These are phyloP conservation scores for Monochamus alternatus DNA, from an alignment of 2,888 invertebrate genomes.

Conservation along the genomic window DNA sequence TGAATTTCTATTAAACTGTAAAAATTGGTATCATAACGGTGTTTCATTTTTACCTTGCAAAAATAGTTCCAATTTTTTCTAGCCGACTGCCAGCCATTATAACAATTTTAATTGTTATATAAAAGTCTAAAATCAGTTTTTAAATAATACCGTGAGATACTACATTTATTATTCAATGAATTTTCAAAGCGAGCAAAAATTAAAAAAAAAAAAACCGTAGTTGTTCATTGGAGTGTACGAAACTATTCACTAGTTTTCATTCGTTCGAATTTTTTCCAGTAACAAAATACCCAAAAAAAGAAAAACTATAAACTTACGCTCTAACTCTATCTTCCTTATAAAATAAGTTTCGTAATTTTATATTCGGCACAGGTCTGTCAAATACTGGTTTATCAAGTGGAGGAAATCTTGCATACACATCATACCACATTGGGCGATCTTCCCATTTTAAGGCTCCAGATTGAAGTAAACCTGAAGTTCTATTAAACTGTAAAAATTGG, in stretches of 20 bases:
- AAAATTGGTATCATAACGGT: conserved; percentile 55
- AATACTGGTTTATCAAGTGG: conserved; percentile 88
- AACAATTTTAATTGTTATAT: too few relatives aligned
- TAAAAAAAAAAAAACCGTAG: too few relatives aligned
- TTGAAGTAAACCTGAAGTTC: conserved; percentile 84
- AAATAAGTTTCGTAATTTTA: conserved; percentile 80
- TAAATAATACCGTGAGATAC: too few relatives aligned
- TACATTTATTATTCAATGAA: too few relatives aligned
- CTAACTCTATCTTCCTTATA: conserved; percentile 88
- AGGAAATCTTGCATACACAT: conserved; percentile 92
- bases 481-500: conserved; percentile 66
- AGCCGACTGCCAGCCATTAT: conserved; percentile 71
- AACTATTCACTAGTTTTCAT: too few relatives aligned
- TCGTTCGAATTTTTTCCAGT: too few relatives aligned
- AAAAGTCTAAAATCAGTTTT: too few relatives aligned
- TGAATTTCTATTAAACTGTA: conserved; percentile 74
- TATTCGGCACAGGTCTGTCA: conserved; percentile 78
- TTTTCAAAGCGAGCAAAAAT: too few relatives aligned
- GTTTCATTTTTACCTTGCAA: conserved; percentile 74
- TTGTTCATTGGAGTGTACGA: too few relatives aligned
- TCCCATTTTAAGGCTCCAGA: conserved; percentile 85
- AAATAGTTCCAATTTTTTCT: conserved; percentile 84
- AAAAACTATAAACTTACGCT: conserved; percentile 78
- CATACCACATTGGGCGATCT: conserved; percentile 94
- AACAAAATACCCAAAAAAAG: too few relatives aligned